These are phyloP conservation scores for Notiomystis cincta DNA, from an alignment of 2,113 vertebrate genomes.

Conservation along the genomic window DNA sequence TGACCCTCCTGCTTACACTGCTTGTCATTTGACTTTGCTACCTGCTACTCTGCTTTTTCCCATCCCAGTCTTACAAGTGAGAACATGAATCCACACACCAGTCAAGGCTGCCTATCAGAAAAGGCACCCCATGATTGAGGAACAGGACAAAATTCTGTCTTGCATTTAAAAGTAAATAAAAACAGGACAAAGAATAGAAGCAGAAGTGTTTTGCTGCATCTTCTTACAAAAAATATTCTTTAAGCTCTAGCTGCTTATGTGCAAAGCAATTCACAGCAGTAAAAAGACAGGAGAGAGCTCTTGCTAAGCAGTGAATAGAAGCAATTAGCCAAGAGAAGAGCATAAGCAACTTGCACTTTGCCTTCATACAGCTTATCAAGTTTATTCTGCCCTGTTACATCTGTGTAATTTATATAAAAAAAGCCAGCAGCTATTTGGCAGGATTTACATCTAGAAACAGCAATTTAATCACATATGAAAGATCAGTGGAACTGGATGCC, in stretches of 20 bases:
- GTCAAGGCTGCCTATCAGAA: background rate
- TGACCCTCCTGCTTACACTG: background rate
- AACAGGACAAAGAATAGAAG: background rate
- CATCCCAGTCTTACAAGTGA: background rate
- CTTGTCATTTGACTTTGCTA: background rate
- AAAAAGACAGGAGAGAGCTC: background rate
- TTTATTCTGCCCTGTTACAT: conserved; percentile 2
- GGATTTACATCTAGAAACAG: conserved; percentile 29
- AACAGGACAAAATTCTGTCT: background rate
- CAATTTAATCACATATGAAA: conserved; percentile 19
- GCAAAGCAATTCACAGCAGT: background rate
- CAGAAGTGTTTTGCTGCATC: background rate
- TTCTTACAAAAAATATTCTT: background rate
- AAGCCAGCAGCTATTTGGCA: conserved; percentile 45
- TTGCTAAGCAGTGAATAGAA: background rate
- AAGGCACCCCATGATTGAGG: background rate
- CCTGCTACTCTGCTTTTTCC: background rate
- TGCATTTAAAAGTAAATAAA: background rate
- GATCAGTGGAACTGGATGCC: background rate
- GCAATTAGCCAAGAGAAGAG: conserved; percentile 4
- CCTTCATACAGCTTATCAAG: background rate
- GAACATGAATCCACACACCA: background rate
- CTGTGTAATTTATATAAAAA: conserved; percentile 18
- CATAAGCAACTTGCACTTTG: background rate
- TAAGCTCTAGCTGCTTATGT: background rate